Evolutionary conservation across 2,797 vertebrate species (phyloP), one percentile per base, ranked within the genome.

Genomic region (Melanotaenia maccullochi): DNA sequence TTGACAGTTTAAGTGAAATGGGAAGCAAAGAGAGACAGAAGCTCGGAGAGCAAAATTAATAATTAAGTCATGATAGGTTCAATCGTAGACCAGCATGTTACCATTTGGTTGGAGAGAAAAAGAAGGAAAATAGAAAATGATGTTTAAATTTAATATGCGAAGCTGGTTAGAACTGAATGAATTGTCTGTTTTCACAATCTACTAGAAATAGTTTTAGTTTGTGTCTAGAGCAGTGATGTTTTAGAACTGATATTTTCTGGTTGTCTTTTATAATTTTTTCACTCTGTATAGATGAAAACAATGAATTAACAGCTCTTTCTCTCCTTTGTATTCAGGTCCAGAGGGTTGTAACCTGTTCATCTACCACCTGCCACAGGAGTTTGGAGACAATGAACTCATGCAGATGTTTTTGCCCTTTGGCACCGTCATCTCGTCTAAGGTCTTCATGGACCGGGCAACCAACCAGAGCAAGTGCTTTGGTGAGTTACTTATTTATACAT

Each of bases 401-500:
- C 97, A 99, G 94, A 99, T 99, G 98, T 99, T 99, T 90, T 93
- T 99, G 87, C 98, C 97, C 69, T 99, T 99, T 49, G 97, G 98
- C 80, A 96, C 95, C 3, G 97, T 99, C 84, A 98, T 99, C 93
- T 99, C 98, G 89, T 99, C 97, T 90, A 99, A 99, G 93, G 98
- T 99, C 79, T 99, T 99, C 94, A 98, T 99, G 97, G 97, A 99
- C 92, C 95, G 98, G 75, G 98, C 97, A 75, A 99, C 97, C 87
- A 99, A 99, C 92, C 98, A 99, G 96, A 99, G 98, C 96, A 99
- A 99, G 88, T 99, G 98, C 93, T 99, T 99, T 61, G 98, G 98
- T 99, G 84, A 95, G 95, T 92, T 57, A 40, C 9, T 65, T 44
- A n/a, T 36, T 35, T 9, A 3, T 7, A 28, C n/a, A 13, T 28